A percentile compares a stretch with the other conserved stretches of the same genome.
Conservation (phyloP, 2,113 vertebrate genomes). For the Vulpes ferrilata region DNA sequence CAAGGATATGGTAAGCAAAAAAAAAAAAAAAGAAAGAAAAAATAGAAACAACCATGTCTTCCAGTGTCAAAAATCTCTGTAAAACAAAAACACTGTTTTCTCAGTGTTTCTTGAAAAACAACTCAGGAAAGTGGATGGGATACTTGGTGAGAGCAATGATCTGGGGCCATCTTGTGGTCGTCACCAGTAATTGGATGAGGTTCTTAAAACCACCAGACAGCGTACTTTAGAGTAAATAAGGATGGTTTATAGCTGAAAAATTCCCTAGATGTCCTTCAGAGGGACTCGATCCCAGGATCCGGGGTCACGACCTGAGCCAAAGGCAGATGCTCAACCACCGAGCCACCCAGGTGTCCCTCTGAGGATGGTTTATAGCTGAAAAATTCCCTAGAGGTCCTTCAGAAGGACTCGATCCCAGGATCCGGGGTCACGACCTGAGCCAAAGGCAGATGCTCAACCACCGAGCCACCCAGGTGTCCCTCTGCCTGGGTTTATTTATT, state of each 20-base stretch:
- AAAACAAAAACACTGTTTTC: neutral
- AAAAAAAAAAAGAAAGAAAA: neutral
- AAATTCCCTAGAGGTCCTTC: conserved; percentile 18
- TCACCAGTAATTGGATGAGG: neutral
- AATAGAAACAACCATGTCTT: neutral
- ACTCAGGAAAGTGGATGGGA: neutral
- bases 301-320: too few species aligned
- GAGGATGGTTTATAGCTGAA: neutral
- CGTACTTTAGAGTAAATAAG: neutral
- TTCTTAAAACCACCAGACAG: neutral
- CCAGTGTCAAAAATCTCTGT: neutral
- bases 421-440: too few species aligned
- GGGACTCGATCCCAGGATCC: too few species aligned
- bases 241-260: neutral
- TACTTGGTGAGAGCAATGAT: neutral
- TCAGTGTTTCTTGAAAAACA: neutral
- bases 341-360: too few species aligned
- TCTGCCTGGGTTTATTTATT: neutral
- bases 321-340: too few species aligned
- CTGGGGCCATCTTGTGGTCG: conserved; percentile 75
- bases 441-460: too few species aligned
- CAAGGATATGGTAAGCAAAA: neutral
- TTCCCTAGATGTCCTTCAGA: neutral
- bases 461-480: too few species aligned
- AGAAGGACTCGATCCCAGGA: neutral